phyloP scores from a whole-genome alignment of 2,113 vertebrate genomes.

The Vombatus ursinus region DNA sequence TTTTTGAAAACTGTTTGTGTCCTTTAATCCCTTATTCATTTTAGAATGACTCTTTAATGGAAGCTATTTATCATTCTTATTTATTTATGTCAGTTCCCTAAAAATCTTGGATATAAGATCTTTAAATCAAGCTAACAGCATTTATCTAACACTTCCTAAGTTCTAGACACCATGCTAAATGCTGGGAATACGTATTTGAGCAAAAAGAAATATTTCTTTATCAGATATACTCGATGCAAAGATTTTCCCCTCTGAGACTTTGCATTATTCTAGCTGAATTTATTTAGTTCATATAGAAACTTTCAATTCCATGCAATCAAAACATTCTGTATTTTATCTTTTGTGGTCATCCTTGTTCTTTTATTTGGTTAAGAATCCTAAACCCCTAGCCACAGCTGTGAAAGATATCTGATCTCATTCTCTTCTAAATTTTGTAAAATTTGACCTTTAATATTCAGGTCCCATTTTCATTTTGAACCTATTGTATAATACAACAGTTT shows the following conservation, averaged over 20 bases:
- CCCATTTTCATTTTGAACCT: not conserved
- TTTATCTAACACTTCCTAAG: not conserved
- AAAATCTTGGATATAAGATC: not conserved
- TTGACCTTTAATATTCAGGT: not conserved
- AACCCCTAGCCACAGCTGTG: not conserved
- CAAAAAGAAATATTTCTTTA: not conserved
- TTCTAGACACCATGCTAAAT: not conserved
- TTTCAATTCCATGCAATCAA: not conserved
- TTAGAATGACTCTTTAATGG: not conserved
- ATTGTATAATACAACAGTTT: not conserved
- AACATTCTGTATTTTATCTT: not conserved
- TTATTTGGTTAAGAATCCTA: not conserved
- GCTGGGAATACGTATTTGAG: not conserved
- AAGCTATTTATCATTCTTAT: not conserved
- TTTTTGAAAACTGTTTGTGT: not conserved
- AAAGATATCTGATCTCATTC: not conserved
- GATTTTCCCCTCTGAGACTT: not conserved
- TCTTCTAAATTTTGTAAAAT: not conserved
- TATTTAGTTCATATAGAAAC: not conserved
- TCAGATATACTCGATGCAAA: not conserved
- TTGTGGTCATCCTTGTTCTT: not conserved
- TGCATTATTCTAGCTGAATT: not conserved
- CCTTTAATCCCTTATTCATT: not conserved
- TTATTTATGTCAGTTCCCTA: not conserved
- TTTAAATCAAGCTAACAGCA: not conserved